Evolutionary conservation across 2,113 vertebrate genomes (phyloP).

Genomic region (Crotophaga sulcirostris): DNA sequence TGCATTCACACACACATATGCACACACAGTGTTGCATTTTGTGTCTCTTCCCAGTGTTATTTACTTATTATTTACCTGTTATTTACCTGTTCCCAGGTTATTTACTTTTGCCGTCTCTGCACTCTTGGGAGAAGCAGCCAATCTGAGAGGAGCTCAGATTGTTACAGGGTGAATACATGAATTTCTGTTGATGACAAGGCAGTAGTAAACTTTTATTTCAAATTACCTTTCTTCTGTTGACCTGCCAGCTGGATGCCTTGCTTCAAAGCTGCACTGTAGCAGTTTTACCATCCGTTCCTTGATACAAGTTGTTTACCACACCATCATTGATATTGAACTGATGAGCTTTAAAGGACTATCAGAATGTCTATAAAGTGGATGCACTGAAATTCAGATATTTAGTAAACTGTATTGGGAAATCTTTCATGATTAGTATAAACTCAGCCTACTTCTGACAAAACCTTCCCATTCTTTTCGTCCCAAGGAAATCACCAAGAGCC

Average conservation of each 20-base stretch:
- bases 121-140: neutral
- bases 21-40: neutral
- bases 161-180: neutral
- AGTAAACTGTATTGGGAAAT: neutral
- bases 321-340: neutral
- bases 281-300: neutral
- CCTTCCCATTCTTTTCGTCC: neutral
- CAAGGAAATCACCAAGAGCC: neutral
- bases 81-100: no score
- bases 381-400: neutral
- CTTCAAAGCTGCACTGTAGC: neutral
- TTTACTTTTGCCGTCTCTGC: neutral
- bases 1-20: neutral
- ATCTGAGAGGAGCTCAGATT: neutral
- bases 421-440: neutral
- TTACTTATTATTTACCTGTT: no score
- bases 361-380: neutral
- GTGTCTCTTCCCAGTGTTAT: neutral
- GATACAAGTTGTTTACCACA: neutral
- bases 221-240: neutral
- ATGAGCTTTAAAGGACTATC: neutral
- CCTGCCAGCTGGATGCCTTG: neutral
- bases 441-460: neutral
- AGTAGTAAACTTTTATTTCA: neutral
- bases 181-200: neutral